phyloP scores from a whole-genome alignment of 2,113 vertebrate genomes.

The Coreoperca whiteheadi region DNA sequence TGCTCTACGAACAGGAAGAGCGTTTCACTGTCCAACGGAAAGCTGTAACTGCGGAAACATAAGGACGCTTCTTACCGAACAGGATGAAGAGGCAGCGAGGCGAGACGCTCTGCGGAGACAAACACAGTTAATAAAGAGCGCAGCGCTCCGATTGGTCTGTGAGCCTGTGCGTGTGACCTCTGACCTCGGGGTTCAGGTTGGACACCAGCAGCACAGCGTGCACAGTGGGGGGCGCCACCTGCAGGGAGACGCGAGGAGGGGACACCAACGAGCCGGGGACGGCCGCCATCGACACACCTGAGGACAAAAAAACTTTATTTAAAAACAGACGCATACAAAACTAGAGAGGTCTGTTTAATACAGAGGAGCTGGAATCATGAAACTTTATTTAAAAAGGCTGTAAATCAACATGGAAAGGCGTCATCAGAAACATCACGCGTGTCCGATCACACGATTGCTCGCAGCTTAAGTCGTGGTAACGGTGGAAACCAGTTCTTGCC shows the following conservation, averaged over 20 bases:
- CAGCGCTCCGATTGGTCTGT: constrained; percentile 25
- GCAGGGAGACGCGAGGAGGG: constrained; percentile 58
- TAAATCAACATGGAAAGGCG: too few relatives aligned
- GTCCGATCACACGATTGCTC: too few relatives aligned
- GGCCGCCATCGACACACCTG: constrained; percentile 57
- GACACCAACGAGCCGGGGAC: constrained; percentile 61
- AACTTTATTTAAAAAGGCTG: background rate
- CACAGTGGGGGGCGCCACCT: constrained; percentile 55
- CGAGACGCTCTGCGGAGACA: constrained; percentile 57
- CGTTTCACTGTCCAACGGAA: too few relatives aligned
- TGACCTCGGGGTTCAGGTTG: constrained; percentile 74
- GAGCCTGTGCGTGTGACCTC: constrained; percentile 32
- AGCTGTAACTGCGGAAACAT: too few relatives aligned
- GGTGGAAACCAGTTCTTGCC: too few relatives aligned
- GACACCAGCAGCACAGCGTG: constrained; percentile 73
- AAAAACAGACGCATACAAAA: background rate
- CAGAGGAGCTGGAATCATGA: background rate
- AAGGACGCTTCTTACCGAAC: constrained; percentile 72
- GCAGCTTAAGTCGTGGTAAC: too few relatives aligned
- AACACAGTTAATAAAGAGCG: background rate
- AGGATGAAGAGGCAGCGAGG: constrained; percentile 74
- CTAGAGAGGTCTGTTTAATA: background rate
- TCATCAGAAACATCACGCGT: too few relatives aligned
- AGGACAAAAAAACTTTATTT: constrained; percentile 2
- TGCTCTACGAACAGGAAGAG: too few relatives aligned